Conservation (phyloP, 2,888 invertebrate genomes). For the Plemyria rubiginata region DNA sequence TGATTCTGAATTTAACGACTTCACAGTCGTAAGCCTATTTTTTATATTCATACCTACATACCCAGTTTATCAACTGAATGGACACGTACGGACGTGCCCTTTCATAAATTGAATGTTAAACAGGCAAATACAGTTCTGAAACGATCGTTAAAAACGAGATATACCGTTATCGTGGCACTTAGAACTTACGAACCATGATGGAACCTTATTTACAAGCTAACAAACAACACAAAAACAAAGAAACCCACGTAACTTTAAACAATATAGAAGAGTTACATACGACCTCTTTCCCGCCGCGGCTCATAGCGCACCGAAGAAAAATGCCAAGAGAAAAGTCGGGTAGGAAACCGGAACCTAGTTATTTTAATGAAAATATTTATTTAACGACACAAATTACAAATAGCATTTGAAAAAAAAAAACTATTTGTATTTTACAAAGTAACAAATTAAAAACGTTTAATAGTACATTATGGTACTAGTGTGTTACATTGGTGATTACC, state of each 20-base stretch:
- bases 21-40: too few relatives aligned
- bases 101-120: not conserved
- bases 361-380: too few relatives aligned
- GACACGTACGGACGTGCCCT: not conserved
- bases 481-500: too few relatives aligned
- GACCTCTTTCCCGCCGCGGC: slow-evolving; percentile 23
- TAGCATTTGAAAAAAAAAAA: too few relatives aligned
- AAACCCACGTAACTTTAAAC: slow-evolving; percentile 9
- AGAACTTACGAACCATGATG: slow-evolving; percentile 1
- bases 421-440: too few relatives aligned
- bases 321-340: slow-evolving; percentile 26
- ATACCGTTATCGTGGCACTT: slow-evolving; percentile 2
- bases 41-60: too few relatives aligned
- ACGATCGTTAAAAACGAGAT: not conserved
- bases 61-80: too few relatives aligned
- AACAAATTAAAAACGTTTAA: too few relatives aligned
- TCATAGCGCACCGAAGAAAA: slow-evolving; percentile 30
- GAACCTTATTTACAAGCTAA: not conserved
- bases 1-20: too few relatives aligned
- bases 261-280: slow-evolving; percentile 21
- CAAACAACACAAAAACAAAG: slow-evolving; percentile 15
- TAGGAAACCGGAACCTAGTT: slow-evolving; percentile 6
- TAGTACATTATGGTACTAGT: too few relatives aligned
- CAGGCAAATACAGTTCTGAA: not conserved
- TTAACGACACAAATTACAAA: too few relatives aligned